Evolutionary conservation across 2,888 invertebrate species (phyloP).

Genomic region (Temnothorax ravouxi): DNA sequence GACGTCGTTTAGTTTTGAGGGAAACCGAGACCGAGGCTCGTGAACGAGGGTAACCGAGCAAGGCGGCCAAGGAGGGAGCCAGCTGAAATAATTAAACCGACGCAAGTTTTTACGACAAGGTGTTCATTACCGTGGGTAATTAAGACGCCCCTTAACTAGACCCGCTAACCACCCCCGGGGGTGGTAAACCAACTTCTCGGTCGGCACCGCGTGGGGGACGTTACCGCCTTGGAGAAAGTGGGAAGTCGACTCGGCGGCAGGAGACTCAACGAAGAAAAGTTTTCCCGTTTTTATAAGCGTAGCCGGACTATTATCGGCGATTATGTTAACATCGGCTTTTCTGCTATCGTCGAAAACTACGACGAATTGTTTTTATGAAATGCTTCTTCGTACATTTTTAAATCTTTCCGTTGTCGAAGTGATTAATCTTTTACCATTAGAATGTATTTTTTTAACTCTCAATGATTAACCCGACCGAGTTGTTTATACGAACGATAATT

Average conservation of each 20-base stretch:
- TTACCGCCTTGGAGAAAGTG: conserved; percentile 66
- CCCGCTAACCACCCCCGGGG: conserved; percentile 85
- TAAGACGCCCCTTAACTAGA: conserved; percentile 86
- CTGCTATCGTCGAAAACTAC: conserved; percentile 24
- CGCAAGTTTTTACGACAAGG: conserved; percentile 86
- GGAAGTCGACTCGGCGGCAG: conserved; percentile 54
- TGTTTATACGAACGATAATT: not conserved
- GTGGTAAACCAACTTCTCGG: conserved; percentile 86
- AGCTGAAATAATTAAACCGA: conserved; percentile 86
- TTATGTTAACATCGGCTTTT: conserved; percentile 76
- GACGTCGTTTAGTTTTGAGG: conserved; percentile 62
- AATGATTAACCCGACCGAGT: not conserved
- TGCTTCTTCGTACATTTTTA: conserved; percentile 64
- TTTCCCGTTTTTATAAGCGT: conserved; percentile 82
- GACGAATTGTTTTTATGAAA: conserved; percentile 71
- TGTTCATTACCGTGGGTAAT: conserved; percentile 87
- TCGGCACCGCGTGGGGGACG: conserved; percentile 66
- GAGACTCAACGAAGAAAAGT: conserved; percentile 66
- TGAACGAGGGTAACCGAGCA: conserved; percentile 71
- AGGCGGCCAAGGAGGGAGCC: conserved; percentile 60
- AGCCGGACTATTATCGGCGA: conserved; percentile 83
- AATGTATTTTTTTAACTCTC: not conserved
- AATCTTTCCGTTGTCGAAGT: conserved; percentile 49
- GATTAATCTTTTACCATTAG: conserved; percentile 15
- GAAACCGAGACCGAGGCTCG: conserved; percentile 53